A percentile compares a stretch with the other conserved stretches of the same genome.
These are phyloP conservation scores for Corythornis vintsioides DNA, from an alignment of 2,113 vertebrate genomes.

Conservation along the genomic window DNA sequence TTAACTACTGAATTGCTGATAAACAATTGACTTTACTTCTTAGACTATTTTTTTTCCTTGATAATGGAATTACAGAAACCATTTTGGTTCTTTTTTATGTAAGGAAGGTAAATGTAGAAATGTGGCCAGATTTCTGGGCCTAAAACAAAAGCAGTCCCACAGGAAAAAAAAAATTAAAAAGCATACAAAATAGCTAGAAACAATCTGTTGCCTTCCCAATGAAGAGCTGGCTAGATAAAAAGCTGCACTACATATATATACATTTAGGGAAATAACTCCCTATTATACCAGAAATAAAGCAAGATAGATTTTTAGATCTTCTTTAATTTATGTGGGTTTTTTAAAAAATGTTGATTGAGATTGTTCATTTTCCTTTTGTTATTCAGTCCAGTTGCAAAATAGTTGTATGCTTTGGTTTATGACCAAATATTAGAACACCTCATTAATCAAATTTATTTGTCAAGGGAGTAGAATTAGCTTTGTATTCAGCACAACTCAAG, in stretches of 20 bases:
- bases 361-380: slow-evolving; percentile 1
- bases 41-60: background rate
- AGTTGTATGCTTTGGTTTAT: background rate
- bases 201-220: background rate
- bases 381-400: background rate
- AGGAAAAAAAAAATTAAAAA: background rate
- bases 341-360: background rate
- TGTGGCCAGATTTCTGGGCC: background rate
- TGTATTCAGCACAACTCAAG: background rate
- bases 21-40: background rate
- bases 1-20: background rate
- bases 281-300: background rate
- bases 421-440: background rate
- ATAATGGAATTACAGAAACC: background rate
- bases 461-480: background rate
- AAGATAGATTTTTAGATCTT: background rate
- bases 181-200: background rate
- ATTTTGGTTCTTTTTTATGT: background rate
- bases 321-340: background rate
- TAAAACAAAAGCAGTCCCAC: background rate
- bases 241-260: background rate
- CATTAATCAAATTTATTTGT: slow-evolving; percentile 28
- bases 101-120: background rate
- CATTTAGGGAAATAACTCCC: background rate
- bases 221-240: background rate